phyloP scores from a whole-genome alignment of 1,140 invertebrate species.

The Battus philenor region DNA sequence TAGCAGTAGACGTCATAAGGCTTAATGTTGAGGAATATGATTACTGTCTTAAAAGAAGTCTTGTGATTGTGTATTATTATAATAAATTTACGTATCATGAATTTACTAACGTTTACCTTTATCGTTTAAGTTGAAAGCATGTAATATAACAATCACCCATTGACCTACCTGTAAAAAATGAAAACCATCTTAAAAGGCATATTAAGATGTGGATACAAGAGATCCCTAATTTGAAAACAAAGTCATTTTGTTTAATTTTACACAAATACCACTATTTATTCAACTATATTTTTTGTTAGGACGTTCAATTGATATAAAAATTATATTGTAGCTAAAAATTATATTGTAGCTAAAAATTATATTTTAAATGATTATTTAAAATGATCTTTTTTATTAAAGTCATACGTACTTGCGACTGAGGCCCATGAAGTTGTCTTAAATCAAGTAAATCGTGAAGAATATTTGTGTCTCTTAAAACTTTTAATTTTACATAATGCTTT shows the following conservation, averaged over 20 bases:
- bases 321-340: too few species aligned
- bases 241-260: too few species aligned
- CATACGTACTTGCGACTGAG: slow-evolving; percentile 22
- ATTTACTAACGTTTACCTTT: slow-evolving; percentile 30
- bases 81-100: too few species aligned
- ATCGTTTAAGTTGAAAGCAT: slow-evolving; percentile 21
- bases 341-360: too few species aligned
- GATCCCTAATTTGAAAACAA: too few species aligned
- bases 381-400: background rate
- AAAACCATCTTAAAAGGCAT: background rate
- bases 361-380: background rate
- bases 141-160: slow-evolving; percentile 46
- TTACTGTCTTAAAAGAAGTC: too few species aligned
- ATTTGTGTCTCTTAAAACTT: slow-evolving; percentile 15
- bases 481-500: slow-evolving; percentile 13
- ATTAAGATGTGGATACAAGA: too few species aligned
- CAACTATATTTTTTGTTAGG: too few species aligned
- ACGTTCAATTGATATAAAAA: too few species aligned
- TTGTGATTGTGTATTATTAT: background rate
- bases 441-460: slow-evolving; percentile 24
- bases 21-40: too few species aligned
- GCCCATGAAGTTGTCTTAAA: slow-evolving; percentile 22
- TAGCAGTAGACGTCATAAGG: too few species aligned
- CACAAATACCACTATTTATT: too few species aligned
- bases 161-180: slow-evolving; percentile 37